Percentiles rank a stretch among this genome's conserved stretches.
These are phyloP conservation scores for Euwallacea fornicatus DNA, from an alignment of 1,140 invertebrate species.

Conservation along the genomic window DNA sequence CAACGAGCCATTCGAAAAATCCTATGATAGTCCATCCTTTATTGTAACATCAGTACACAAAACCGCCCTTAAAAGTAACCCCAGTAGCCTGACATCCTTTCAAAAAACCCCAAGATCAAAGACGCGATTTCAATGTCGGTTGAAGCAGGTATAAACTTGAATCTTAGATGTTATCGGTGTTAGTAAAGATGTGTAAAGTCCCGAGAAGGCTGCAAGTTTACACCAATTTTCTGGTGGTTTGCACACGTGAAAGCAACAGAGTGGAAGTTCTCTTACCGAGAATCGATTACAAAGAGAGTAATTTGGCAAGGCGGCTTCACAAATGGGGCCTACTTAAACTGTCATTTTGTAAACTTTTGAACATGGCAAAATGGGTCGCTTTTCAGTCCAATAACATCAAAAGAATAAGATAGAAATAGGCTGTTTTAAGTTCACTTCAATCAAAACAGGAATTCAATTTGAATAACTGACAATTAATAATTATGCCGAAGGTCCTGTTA, in stretches of 20 bases:
- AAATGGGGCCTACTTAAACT: conserved; percentile 34
- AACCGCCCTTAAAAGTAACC: not conserved
- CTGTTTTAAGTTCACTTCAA: too few species aligned
- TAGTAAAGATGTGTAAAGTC: conserved; percentile 39
- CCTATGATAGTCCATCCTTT: too few species aligned
- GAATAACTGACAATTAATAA: too few species aligned
- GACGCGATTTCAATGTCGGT: too few species aligned
- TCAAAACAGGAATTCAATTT: too few species aligned
- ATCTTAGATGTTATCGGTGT: conserved; percentile 44
- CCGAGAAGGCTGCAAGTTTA: conserved; percentile 42
- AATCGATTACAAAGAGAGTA: conserved; percentile 37
- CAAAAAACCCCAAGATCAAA: not conserved
- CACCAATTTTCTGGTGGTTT: conserved; percentile 46
- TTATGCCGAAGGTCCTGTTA: too few species aligned
- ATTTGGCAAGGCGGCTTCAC: conserved; percentile 42
- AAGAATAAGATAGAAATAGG: too few species aligned
- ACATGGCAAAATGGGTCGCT: too few species aligned
- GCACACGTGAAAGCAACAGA: conserved; percentile 22
- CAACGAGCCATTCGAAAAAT: too few species aligned
- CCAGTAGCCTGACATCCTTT: not conserved
- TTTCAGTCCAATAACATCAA: too few species aligned
- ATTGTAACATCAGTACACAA: too few species aligned
- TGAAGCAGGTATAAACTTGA: too few species aligned
- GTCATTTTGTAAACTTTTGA: conserved; percentile 8
- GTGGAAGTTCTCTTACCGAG: conserved; percentile 27